Evolutionary conservation across 2,888 invertebrate genomes (phyloP), one percentile per base, ranked within the genome.

Genomic region (Drosophila austrosaltans): DNA sequence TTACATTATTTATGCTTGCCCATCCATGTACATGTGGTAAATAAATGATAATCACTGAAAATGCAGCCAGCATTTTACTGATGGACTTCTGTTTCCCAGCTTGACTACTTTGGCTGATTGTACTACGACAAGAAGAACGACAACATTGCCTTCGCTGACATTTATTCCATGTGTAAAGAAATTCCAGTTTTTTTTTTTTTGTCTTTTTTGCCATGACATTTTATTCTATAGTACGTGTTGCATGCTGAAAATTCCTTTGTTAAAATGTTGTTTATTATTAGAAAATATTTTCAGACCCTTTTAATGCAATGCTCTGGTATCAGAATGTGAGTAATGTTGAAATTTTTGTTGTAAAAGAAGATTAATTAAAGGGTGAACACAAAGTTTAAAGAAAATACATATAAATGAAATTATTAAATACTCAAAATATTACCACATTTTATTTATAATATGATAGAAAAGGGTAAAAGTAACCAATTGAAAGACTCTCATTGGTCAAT

Each of bases 191-290:
- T 44, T 57, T 44, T 44, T 57, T 44, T 57, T 39, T 28, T 48
- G 22, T 40, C 25, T 69, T 56, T 61, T 75, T 72, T 78, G 78
- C 66, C 74, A 70, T 76, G 69, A 61, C 75, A 66, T 79, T 77
- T 80, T 85, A 78, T 80, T 85, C 80, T 75, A 72, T 79, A 75
- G 81, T 80, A 77, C 80, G 82, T 85, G 80, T 78, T 75, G 82
- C 82, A 78, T 82, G 67, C 81, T 65, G 63, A 69, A 67, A 73
- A 79, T 80, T 76, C 76, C 63, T 72, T 76, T 76, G 54, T 58
- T 57, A 70, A 79, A 75, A 82, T 78, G 66, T 63, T 80, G 71
- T 76, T 72, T 74, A 76, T 78, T 82, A 68, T 76, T 70, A 66
- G 70, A 48, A 70, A 81, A 67, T 75, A 84, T 79, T 71, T 81